A percentile compares a stretch with the other conserved stretches of the same genome.
These are phyloP conservation scores for Echinometra lucunter DNA, from an alignment of 53 echinoderm and acorn worm species.

Conservation along the genomic window DNA sequence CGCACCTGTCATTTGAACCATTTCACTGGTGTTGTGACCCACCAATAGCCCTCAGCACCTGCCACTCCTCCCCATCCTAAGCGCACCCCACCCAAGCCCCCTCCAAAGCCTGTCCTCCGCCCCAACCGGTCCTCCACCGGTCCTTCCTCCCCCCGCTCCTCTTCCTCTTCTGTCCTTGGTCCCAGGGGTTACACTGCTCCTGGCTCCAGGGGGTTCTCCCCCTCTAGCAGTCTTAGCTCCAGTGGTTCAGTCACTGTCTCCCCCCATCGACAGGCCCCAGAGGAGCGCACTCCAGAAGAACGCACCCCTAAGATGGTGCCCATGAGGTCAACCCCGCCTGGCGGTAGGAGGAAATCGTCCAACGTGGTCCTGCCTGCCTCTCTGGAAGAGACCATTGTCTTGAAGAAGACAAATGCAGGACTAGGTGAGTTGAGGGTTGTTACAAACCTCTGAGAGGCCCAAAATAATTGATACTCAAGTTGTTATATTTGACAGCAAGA, in stretches of 20 bases:
- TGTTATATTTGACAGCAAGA: too few relatives aligned
- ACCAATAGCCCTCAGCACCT: slow-evolving; percentile 66
- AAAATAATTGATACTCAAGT: too few relatives aligned
- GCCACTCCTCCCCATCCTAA: slow-evolving; percentile 77
- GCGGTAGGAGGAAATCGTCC: slow-evolving; percentile 64
- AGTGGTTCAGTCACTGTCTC: slow-evolving; percentile 20
- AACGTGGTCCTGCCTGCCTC: slow-evolving; percentile 73
- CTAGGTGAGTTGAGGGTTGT: slow-evolving; percentile 75
- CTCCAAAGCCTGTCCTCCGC: slow-evolving; percentile 74
- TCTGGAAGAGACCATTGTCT: slow-evolving; percentile 84
- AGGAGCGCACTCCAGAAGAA: slow-evolving; percentile 29
- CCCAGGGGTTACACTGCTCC: not conserved
- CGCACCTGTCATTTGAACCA: slow-evolving; percentile 16
- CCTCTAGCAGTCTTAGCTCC: slow-evolving; percentile 42
- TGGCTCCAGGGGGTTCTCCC: slow-evolving; percentile 46
- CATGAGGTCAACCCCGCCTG: slow-evolving; percentile 53
- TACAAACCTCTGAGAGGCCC: not conserved
- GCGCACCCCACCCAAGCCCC: slow-evolving; percentile 78
- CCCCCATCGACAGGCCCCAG: slow-evolving; percentile 39
- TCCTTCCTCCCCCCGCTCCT: slow-evolving; percentile 28
- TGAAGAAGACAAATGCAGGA: slow-evolving; percentile 89
- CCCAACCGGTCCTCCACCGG: slow-evolving; percentile 28
- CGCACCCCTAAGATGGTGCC: slow-evolving; percentile 51
- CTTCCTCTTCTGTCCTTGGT: slow-evolving; percentile 14
- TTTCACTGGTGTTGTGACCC: not conserved